Conservation (phyloP, 2,113 vertebrate genomes). For the Pachyramphus minor region DNA sequence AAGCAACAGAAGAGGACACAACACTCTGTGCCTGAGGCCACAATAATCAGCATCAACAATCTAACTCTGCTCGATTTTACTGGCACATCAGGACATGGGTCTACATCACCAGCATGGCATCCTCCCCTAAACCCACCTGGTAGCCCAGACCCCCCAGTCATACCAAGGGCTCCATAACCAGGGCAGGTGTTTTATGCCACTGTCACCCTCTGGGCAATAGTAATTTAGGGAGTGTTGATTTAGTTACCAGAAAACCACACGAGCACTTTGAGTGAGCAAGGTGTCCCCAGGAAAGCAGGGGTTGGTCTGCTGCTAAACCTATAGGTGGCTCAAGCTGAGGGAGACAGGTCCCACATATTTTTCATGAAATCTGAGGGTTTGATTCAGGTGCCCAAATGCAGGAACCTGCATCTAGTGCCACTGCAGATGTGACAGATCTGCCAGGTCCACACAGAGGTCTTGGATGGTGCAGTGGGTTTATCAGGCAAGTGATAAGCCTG, state of each 20-base stretch:
- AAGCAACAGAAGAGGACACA: background rate
- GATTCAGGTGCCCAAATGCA: background rate
- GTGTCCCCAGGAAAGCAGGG: background rate
- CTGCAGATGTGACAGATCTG: background rate
- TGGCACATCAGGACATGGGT: background rate
- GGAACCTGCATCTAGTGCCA: background rate
- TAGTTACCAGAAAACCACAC: background rate
- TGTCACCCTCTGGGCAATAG: background rate
- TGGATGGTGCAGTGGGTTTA: background rate
- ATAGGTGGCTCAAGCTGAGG: background rate
- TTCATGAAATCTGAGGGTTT: background rate
- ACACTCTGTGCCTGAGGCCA: background rate
- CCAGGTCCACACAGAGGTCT: background rate
- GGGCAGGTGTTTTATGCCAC: accelerated
- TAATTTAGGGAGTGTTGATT: background rate
- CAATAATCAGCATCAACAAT: background rate
- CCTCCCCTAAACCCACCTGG: background rate
- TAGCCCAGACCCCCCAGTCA: background rate
- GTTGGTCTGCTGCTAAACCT: background rate
- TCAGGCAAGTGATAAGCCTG: background rate
- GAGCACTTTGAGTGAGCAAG: background rate
- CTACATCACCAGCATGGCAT: background rate
- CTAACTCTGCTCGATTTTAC: background rate
- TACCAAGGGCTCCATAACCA: background rate
- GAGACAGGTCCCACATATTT: background rate